Percentiles rank a stretch among this genome's conserved stretches.
These are phyloP conservation scores for Neomonachus schauinslandi DNA, from an alignment of 2,113 vertebrate species.

Conservation along the genomic window DNA sequence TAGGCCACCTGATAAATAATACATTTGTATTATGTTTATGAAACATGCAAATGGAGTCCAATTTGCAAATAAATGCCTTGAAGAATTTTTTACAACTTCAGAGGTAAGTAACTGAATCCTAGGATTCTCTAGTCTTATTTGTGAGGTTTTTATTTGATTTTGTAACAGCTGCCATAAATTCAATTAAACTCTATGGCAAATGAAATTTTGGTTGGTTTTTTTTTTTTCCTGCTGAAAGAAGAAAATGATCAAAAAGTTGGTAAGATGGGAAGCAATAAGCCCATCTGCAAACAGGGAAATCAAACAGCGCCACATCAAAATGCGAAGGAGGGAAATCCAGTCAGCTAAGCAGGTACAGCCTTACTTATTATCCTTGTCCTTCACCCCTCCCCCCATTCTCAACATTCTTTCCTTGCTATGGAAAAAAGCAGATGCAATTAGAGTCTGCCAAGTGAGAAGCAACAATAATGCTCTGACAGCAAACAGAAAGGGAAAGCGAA, in stretches of 20 bases:
- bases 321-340: neutral
- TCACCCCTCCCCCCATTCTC: neutral
- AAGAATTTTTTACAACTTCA: slow-evolving; percentile 70
- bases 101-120: slow-evolving; percentile 50
- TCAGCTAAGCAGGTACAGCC: neutral
- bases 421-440: slow-evolving; percentile 4
- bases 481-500: slow-evolving; percentile 4
- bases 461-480: slow-evolving; percentile 28
- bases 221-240: slow-evolving; percentile 18
- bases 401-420: neutral
- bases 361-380: neutral
- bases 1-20: slow-evolving; percentile 73
- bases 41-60: slow-evolving; percentile 70
- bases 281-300: slow-evolving; percentile 47
- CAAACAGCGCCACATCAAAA: neutral
- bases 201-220: neutral
- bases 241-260: slow-evolving; percentile 57
- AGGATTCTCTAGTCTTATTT: slow-evolving; percentile 37
- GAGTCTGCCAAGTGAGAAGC: slow-evolving; percentile 26
- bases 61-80: slow-evolving; percentile 73
- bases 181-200: slow-evolving; percentile 60
- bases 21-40: slow-evolving; percentile 63
- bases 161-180: slow-evolving; percentile 63
- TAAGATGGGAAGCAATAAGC: slow-evolving; percentile 8
- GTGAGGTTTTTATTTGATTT: slow-evolving; percentile 56